A percentile compares a stretch with the other conserved stretches of the same genome.
phyloP scores from a whole-genome alignment of 2,113 vertebrate genomes.

The Plotosus lineatus region DNA sequence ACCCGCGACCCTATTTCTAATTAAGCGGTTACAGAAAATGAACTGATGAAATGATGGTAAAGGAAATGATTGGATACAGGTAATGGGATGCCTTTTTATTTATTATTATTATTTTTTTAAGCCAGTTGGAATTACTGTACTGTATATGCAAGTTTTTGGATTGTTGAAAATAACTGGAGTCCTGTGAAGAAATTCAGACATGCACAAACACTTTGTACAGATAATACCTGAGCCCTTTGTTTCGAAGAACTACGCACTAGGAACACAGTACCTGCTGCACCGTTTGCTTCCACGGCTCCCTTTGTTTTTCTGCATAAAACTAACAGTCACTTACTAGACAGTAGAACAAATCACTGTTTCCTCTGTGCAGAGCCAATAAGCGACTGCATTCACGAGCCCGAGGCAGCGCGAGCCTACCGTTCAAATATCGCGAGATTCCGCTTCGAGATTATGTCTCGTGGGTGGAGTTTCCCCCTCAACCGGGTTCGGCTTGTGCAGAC shows the following conservation, averaged over 20 bases:
- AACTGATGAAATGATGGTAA: too few species aligned
- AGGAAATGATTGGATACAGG: too few species aligned
- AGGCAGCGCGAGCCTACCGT: neutral
- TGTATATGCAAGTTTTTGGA: too few species aligned
- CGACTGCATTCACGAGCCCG: neutral
- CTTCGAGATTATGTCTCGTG: slow-evolving; percentile 34
- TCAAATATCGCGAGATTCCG: slow-evolving; percentile 52
- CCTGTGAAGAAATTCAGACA: neutral
- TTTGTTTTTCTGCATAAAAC: neutral
- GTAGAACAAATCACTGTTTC: neutral
- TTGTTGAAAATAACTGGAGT: neutral
- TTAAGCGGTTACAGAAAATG: too few species aligned
- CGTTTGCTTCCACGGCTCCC: neutral
- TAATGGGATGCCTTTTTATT: neutral
- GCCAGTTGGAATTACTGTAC: too few species aligned
- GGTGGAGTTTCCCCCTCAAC: slow-evolving; percentile 51
- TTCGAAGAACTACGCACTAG: too few species aligned
- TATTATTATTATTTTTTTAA: too few species aligned
- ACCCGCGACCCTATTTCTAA: too few species aligned
- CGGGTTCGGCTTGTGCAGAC: slow-evolving; percentile 31
- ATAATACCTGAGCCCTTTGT: neutral
- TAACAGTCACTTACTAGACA: neutral
- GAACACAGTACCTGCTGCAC: neutral
- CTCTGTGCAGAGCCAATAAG: neutral
- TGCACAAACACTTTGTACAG: neutral